Evolutionary conservation across 1,140 invertebrate genomes (phyloP).

Genomic region (Pantala flavescens): DNA sequence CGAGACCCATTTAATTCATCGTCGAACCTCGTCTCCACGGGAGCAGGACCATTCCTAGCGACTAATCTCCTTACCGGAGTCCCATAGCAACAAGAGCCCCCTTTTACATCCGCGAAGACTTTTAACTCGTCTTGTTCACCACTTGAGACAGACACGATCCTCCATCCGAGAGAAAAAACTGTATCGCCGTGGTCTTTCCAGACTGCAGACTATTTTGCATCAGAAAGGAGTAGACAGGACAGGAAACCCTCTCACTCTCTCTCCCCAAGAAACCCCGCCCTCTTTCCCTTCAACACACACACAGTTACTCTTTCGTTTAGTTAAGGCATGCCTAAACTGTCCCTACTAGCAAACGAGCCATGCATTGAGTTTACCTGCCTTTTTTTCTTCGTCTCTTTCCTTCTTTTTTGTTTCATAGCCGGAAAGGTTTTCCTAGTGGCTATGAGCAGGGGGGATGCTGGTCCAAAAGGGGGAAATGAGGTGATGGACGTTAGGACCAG

Average conservation of each 20-base stretch:
- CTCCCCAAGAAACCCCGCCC: neutral
- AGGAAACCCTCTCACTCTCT: neutral
- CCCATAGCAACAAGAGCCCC: too few species aligned
- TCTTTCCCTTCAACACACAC: neutral
- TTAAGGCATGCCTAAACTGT: neutral
- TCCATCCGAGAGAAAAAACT: neutral
- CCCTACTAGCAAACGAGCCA: neutral
- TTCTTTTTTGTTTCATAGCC: neutral
- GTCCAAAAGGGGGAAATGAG: neutral
- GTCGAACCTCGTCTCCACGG: too few species aligned
- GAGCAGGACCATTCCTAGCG: too few species aligned
- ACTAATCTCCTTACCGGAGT: too few species aligned
- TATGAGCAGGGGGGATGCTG: neutral
- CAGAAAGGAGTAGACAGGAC: neutral
- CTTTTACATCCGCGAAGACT: too few species aligned
- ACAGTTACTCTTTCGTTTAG: neutral
- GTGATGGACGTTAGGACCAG: neutral
- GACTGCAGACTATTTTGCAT: constrained; percentile 1
- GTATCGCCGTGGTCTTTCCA: neutral
- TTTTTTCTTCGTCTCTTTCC: neutral
- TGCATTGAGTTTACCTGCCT: neutral
- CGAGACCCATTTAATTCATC: too few species aligned
- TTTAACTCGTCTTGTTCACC: too few species aligned
- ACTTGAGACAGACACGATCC: too few species aligned
- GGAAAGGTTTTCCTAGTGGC: neutral